Conservation (phyloP, 2,113 vertebrate genomes). For the Labeo catla region DNA sequence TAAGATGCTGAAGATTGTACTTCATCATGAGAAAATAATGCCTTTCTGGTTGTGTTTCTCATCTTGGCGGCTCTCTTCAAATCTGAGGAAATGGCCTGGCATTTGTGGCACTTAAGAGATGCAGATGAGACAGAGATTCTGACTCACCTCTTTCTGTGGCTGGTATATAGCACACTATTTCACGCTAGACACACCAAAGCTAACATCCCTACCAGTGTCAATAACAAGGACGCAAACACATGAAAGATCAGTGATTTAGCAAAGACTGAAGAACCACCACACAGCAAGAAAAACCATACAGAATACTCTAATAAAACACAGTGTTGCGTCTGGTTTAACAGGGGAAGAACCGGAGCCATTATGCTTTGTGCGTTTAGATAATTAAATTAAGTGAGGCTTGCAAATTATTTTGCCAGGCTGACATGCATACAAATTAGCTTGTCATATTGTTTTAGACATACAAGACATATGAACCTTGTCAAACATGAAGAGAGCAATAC, state of each 20-base stretch:
- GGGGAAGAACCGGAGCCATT: constrained; percentile 6
- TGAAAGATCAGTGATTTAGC: not conserved
- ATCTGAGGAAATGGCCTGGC: constrained; percentile 33
- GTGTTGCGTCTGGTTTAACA: constrained; percentile 21
- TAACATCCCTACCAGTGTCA: constrained; percentile 25
- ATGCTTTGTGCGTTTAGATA: constrained; percentile 23
- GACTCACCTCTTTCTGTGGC: not conserved
- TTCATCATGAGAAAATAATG: constrained; percentile 31
- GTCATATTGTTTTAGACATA: constrained; percentile 17
- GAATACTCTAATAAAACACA: constrained; percentile 13
- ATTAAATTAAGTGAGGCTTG: constrained; percentile 45
- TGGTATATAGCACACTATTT: constrained; percentile 16
- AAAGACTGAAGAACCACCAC: not conserved
- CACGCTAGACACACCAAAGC: not conserved
- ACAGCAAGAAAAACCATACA: not conserved
- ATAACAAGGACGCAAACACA: not conserved
- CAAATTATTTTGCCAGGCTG: constrained; percentile 27
- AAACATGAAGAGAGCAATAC: not conserved
- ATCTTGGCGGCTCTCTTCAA: constrained; percentile 4
- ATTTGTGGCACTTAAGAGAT: not conserved
- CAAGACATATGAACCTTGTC: not conserved
- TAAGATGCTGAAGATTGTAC: constrained; percentile 2
- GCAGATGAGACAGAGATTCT: constrained; percentile 28
- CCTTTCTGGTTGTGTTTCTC: constrained; percentile 9
- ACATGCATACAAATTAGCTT: constrained; percentile 40